phyloP scores from a whole-genome alignment of 2,888 invertebrate species.

The Onthophagus sagittarius region DNA sequence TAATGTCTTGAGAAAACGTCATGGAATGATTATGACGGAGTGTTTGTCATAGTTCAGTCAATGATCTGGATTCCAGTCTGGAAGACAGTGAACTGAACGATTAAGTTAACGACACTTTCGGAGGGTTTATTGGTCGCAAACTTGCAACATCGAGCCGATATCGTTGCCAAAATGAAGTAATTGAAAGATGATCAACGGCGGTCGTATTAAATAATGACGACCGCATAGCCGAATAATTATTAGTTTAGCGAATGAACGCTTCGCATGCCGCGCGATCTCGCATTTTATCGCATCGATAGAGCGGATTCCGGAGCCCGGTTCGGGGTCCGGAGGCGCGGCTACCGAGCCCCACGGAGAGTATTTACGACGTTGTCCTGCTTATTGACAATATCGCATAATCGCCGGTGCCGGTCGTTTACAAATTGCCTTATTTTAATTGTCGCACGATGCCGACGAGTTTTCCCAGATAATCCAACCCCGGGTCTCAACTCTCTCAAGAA shows the following conservation, averaged over 20 bases:
- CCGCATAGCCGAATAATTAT: background rate
- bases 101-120: background rate
- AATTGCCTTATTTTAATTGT: constrained; percentile 23
- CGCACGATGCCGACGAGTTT: constrained; percentile 1
- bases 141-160: background rate
- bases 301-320: background rate
- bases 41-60: background rate
- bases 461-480: background rate
- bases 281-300: background rate
- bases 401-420: constrained; percentile 16
- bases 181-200: background rate
- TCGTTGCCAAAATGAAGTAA: background rate
- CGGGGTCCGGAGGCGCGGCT: background rate
- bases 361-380: constrained; percentile 22
- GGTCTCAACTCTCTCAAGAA: too few species aligned
- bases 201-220: background rate
- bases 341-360: constrained; percentile 12
- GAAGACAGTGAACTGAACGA: background rate
- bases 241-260: background rate
- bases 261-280: background rate
- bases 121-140: background rate
- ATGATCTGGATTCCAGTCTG: background rate
- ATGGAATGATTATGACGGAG: background rate
- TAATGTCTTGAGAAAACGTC: background rate
- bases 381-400: constrained; percentile 23